Conservation (phyloP, 2,797 vertebrate species). For the Fistularia tabacaria region DNA sequence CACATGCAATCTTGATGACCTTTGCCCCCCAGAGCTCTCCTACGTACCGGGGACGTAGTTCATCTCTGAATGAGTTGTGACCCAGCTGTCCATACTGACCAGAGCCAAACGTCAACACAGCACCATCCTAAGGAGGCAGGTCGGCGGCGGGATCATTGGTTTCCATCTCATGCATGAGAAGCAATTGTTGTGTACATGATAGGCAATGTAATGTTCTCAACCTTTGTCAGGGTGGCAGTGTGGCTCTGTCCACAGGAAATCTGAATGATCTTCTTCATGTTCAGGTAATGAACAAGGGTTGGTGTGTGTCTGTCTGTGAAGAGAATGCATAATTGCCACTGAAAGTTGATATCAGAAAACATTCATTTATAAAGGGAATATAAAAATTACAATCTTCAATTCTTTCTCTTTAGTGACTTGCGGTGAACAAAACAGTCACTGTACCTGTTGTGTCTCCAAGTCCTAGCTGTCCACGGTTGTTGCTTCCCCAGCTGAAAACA, state of each 20-base stretch:
- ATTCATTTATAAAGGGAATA: too few species aligned
- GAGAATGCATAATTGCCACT: not conserved
- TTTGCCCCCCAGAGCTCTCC: conserved; percentile 71
- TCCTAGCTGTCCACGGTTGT: conserved; percentile 82
- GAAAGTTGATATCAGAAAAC: too few species aligned
- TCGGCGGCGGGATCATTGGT: not conserved
- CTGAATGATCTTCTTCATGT: conserved; percentile 68
- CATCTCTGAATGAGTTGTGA: conserved; percentile 77
- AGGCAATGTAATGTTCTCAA: conserved; percentile 25
- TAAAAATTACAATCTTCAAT: not conserved
- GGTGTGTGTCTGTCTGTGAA: conserved; percentile 70
- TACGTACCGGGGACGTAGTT: conserved; percentile 75
- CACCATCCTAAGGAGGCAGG: conserved; percentile 69
- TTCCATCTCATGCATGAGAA: not conserved
- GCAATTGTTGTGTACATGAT: too few species aligned
- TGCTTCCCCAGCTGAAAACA: conserved; percentile 84
- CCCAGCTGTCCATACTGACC: conserved; percentile 83
- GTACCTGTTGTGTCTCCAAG: conserved; percentile 80
- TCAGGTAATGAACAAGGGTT: conserved; percentile 53
- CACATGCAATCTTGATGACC: conserved; percentile 78
- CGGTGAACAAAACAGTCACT: not conserved
- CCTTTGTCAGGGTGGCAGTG: conserved; percentile 80
- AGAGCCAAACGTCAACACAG: conserved; percentile 82
- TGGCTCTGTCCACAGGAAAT: conserved; percentile 82
- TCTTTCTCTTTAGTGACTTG: not conserved